phyloP scores from a whole-genome alignment of 2,888 invertebrate species.

The Caenorhabditis parvicauda region DNA sequence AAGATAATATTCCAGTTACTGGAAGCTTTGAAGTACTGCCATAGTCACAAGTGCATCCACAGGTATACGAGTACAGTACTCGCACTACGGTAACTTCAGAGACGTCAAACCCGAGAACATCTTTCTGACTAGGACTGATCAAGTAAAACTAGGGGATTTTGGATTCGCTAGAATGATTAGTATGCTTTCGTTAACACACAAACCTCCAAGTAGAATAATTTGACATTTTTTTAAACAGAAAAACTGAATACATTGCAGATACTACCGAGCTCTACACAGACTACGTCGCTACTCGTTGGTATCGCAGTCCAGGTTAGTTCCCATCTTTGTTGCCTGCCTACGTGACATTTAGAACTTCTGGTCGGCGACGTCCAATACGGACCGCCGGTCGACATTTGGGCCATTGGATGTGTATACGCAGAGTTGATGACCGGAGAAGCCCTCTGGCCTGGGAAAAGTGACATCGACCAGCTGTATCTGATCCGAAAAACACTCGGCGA shows the following conservation, averaged over 20 bases:
- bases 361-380: slow-evolving; percentile 84
- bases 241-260: slow-evolving; percentile 65
- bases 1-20: slow-evolving; percentile 93
- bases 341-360: slow-evolving; percentile 73
- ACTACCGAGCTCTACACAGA: slow-evolving; percentile 98
- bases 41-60: slow-evolving; percentile 76
- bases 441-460: slow-evolving; percentile 96
- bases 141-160: slow-evolving; percentile 95
- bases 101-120: slow-evolving; percentile 99
- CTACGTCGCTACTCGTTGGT: slow-evolving; percentile 98
- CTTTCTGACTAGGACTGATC: slow-evolving; percentile 83
- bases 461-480: slow-evolving; percentile 93
- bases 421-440: slow-evolving; percentile 73
- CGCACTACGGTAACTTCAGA: slow-evolving; percentile 64
- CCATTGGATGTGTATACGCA: slow-evolving; percentile 74
- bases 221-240: background rate
- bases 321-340: background rate
- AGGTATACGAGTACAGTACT: slow-evolving; percentile 8
- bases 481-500: slow-evolving; percentile 90
- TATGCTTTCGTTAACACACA: slow-evolving; percentile 57
- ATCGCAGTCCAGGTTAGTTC: slow-evolving; percentile 68
- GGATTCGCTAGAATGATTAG: slow-evolving; percentile 92
- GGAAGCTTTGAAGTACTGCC: slow-evolving; percentile 92
- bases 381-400: slow-evolving; percentile 90
- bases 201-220: background rate